Conservation (phyloP, 2,113 vertebrate species). For the Pteruthius melanotis region DNA sequence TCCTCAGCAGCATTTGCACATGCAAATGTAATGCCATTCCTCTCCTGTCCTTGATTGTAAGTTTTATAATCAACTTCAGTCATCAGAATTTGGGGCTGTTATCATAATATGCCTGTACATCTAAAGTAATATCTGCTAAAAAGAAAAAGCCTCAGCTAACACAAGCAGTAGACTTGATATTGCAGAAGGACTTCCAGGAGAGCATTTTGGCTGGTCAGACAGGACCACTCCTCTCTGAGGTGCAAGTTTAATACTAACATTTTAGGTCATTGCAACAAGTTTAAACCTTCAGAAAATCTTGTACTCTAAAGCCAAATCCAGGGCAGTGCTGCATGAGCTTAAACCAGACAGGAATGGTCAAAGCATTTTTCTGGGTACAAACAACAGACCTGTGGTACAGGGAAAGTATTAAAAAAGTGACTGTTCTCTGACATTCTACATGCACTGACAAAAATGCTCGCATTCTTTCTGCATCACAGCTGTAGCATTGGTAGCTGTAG, state of each 20-base stretch:
- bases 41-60: background rate
- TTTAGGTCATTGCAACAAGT: background rate
- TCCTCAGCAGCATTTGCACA: background rate
- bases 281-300: background rate
- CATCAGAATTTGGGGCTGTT: background rate
- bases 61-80: background rate
- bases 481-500: background rate
- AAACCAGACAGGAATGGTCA: accelerated
- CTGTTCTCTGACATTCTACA: background rate
- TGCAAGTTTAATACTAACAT: background rate
- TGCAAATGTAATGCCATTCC: background rate
- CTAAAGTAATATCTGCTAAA: background rate
- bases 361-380: background rate
- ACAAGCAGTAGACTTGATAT: background rate
- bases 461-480: background rate
- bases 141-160: background rate
- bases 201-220: background rate
- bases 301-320: background rate
- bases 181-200: background rate
- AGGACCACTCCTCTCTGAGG: background rate
- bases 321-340: background rate
- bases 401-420: background rate
- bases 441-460: background rate
- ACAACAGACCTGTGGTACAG: background rate
- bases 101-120: background rate